These are phyloP conservation scores for Monopterus albus DNA, from an alignment of 2,113 vertebrate species.

Conservation along the genomic window DNA sequence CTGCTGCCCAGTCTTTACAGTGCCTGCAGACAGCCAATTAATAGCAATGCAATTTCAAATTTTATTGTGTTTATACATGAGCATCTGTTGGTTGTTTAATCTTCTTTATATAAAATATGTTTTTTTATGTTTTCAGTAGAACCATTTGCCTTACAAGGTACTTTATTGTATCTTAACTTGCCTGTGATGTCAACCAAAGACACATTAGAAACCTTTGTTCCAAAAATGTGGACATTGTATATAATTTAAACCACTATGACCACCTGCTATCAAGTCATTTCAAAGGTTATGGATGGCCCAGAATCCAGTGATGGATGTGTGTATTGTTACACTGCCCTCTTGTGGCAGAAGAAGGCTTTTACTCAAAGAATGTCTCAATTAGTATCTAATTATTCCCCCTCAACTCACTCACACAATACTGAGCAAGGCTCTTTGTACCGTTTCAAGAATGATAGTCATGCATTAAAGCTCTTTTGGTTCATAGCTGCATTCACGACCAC, in stretches of 20 bases:
- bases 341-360: constrained; percentile 60
- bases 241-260: constrained; percentile 9
- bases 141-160: constrained; percentile 75
- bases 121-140: constrained; percentile 38
- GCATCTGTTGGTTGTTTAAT: constrained; percentile 35
- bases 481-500: constrained; percentile 62
- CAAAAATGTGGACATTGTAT: neutral
- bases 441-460: constrained; percentile 74
- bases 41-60: constrained; percentile 44
- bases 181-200: constrained; percentile 81
- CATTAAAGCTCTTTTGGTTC: constrained; percentile 72
- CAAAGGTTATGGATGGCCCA: neutral
- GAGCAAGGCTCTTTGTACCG: constrained; percentile 73
- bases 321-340: constrained; percentile 73
- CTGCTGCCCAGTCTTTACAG: constrained; percentile 41
- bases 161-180: constrained; percentile 65
- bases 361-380: constrained; percentile 75
- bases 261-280: constrained; percentile 12
- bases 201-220: constrained; percentile 61
- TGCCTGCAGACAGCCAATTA: constrained; percentile 56
- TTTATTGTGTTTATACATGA: constrained; percentile 42
- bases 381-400: constrained; percentile 76
- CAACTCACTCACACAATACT: constrained; percentile 76
- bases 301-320: constrained; percentile 6
- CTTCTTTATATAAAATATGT: constrained; percentile 22